Conservation (phyloP, 2,888 invertebrate species). For the Amiota minor region DNA sequence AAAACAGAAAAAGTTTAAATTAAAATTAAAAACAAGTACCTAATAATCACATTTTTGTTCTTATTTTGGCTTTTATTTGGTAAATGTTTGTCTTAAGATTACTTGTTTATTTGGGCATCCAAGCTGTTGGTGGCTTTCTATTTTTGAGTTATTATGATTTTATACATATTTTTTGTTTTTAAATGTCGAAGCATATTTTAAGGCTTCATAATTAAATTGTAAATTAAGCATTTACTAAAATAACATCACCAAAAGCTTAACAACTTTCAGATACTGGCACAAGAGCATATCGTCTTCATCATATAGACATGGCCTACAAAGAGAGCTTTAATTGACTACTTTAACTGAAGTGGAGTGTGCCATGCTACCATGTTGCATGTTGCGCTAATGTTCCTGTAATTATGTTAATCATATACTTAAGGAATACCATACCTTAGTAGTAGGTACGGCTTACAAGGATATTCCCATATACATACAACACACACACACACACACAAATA, state of each 20-base stretch:
- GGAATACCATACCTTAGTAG: background rate
- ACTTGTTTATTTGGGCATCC: constrained; percentile 14
- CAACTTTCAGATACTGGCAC: background rate
- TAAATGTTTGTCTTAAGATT: background rate
- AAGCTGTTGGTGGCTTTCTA: background rate
- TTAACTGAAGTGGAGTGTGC: background rate
- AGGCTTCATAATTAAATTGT: constrained; percentile 32
- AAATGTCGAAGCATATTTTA: background rate
- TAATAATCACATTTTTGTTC: background rate
- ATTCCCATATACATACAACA: background rate
- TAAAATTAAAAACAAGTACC: background rate
- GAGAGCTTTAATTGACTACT: constrained; percentile 29
- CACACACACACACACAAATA: constrained; percentile 11
- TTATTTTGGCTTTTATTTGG: background rate
- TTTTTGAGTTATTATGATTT: background rate
- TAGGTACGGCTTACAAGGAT: no score
- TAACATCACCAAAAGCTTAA: constrained; percentile 9
- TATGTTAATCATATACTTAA: constrained; percentile 63
- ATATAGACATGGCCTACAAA: constrained; percentile 6
- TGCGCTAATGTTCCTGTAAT: constrained; percentile 63
- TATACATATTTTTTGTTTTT: background rate
- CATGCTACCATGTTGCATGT: constrained; percentile 32
- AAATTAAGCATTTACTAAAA: constrained; percentile 18
- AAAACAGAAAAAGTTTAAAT: background rate
- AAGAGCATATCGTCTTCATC: background rate